Percentiles rank a stretch among this genome's conserved stretches.
Conservation (phyloP, 2,113 vertebrate species). For the Acrocephalus arundinaceus region DNA sequence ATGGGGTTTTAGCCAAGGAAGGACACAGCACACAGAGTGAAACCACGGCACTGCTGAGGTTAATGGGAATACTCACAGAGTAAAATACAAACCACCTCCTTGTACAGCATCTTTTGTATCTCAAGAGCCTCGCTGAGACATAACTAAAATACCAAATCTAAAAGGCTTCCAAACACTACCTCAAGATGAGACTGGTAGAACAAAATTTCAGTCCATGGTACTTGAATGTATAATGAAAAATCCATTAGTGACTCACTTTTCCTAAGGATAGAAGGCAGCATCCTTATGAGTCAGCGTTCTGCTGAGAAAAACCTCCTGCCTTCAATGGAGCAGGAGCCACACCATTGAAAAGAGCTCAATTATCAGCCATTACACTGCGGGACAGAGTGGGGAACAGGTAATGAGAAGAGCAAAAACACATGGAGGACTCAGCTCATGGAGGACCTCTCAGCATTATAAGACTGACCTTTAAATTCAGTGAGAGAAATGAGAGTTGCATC, state of each 20-base stretch:
- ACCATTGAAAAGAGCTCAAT: neutral
- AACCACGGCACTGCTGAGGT: neutral
- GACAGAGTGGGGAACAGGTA: neutral
- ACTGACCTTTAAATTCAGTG: slow-evolving; percentile 19
- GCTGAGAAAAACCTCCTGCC: slow-evolving; percentile 30
- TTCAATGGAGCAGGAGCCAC: slow-evolving; percentile 20
- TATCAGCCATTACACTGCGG: slow-evolving; percentile 15
- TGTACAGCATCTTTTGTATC: neutral
- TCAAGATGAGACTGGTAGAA: neutral
- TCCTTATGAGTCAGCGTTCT: slow-evolving; percentile 49
- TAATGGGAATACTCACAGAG: neutral
- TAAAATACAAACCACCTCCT: neutral
- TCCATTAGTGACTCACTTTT: slow-evolving; percentile 64
- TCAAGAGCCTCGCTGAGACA: neutral
- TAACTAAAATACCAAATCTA: slow-evolving; percentile 36
- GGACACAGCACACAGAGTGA: neutral
- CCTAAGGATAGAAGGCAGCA: slow-evolving; percentile 57
- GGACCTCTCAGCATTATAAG: neutral
- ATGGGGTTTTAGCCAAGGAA: neutral
- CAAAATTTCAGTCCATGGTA: slow-evolving; percentile 25
- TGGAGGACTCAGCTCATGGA: neutral
- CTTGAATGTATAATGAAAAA: slow-evolving; percentile 58
- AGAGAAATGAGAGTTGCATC: slow-evolving; percentile 1
- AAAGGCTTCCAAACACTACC: slow-evolving; percentile 13
- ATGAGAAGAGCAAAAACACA: slow-evolving; percentile 27